phyloP scores from a whole-genome alignment of 2,888 invertebrate genomes.

The Scaptomyza caliginosa region DNA sequence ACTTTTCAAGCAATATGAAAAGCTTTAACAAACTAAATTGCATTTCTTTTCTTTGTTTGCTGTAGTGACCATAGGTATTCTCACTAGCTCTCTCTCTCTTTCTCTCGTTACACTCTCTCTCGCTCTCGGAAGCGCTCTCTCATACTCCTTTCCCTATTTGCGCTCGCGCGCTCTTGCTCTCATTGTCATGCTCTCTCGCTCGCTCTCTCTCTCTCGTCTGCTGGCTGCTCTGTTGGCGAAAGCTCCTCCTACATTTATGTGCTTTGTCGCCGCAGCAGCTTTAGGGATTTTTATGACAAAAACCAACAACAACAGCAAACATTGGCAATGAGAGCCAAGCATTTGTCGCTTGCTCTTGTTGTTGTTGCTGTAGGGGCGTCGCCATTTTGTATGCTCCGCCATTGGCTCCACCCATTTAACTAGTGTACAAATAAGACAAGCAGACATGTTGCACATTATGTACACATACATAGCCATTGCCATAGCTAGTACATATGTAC shows the following conservation, averaged over 20 bases:
- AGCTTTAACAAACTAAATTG: slow-evolving; percentile 49
- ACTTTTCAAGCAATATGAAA: slow-evolving; percentile 27
- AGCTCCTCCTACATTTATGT: slow-evolving; percentile 67
- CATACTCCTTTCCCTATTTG: slow-evolving; percentile 15
- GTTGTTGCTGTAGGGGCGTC: slow-evolving; percentile 58
- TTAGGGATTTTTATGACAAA: slow-evolving; percentile 73
- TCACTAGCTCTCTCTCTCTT: slow-evolving; percentile 2
- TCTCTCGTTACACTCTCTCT: neutral
- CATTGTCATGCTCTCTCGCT: slow-evolving; percentile 1
- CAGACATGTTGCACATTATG: slow-evolving; percentile 29
- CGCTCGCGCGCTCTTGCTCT: slow-evolving; percentile 31
- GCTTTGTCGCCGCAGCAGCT: slow-evolving; percentile 56
- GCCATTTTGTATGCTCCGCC: slow-evolving; percentile 53
- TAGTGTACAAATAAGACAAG: slow-evolving; percentile 21
- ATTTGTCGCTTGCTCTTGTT: neutral
- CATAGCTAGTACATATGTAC: slow-evolving; percentile 14
- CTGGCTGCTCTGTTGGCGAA: slow-evolving; percentile 23
- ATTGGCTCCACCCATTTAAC: slow-evolving; percentile 62
- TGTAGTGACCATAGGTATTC: slow-evolving; percentile 36
- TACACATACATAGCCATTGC: slow-evolving; percentile 18
- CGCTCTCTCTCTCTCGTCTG: neutral
- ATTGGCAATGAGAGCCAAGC: slow-evolving; percentile 33
- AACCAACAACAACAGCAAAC: slow-evolving; percentile 11
- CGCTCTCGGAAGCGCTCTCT: neutral
- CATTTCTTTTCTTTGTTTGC: slow-evolving; percentile 32